phyloP scores from a whole-genome alignment of 2,797 vertebrate species.

The Micromesistius poutassou region DNA sequence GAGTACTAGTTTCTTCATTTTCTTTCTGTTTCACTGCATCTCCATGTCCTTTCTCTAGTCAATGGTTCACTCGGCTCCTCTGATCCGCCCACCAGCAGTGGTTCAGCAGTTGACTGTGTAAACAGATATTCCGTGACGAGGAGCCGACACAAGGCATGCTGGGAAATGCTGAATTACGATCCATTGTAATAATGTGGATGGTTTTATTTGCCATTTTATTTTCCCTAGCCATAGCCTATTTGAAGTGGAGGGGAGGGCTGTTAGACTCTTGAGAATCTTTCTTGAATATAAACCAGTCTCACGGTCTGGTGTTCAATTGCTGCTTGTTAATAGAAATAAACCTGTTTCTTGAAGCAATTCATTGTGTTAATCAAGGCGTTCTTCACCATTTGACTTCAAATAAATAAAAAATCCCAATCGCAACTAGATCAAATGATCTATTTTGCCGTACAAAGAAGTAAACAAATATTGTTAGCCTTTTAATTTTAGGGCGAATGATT shows the following conservation, averaged over 20 bases:
- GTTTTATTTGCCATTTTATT: slow-evolving; percentile 2
- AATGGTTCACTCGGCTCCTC: slow-evolving; percentile 10
- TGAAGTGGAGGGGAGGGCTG: not conserved
- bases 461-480: slow-evolving; percentile 41
- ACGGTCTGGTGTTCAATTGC: slow-evolving; percentile 44
- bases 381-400: slow-evolving; percentile 27
- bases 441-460: slow-evolving; percentile 57
- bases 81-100: slow-evolving; percentile 24
- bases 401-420: slow-evolving; percentile 15
- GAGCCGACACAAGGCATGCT: not conserved
- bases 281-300: slow-evolving; percentile 41
- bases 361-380: slow-evolving; percentile 51
- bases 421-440: slow-evolving; percentile 54
- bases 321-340: slow-evolving; percentile 55
- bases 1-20: slow-evolving; percentile 69
- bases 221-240: slow-evolving; percentile 8
- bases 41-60: slow-evolving; percentile 22
- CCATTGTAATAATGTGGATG: slow-evolving; percentile 12
- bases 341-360: slow-evolving; percentile 56
- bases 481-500: not conserved
- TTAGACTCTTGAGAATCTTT: slow-evolving; percentile 15
- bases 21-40: slow-evolving; percentile 1
- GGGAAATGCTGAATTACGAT: slow-evolving; percentile 14
- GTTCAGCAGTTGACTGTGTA: slow-evolving; percentile 2
- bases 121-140: slow-evolving; percentile 4